Base-by-base conservation (phyloP, 2,113 vertebrate genomes). In the Muntiacus reevesi region DNA sequence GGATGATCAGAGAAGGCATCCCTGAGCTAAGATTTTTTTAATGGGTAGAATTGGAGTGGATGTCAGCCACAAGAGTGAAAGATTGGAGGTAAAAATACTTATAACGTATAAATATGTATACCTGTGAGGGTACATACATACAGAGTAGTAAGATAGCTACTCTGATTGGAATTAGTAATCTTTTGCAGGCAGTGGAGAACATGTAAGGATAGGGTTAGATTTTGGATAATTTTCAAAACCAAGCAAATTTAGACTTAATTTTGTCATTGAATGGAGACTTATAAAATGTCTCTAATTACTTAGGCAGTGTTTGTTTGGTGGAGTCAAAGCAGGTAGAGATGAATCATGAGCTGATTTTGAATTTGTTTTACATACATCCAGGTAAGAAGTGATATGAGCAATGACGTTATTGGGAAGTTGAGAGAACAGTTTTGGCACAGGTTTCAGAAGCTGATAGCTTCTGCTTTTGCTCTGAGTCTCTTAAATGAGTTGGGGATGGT, bases 221-320 rank as follows among this genome's bases (percentile, higher is more conserved):
- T 60, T 43, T 27, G 13, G 40, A 17, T 88, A 43, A 19, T 87
- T 74, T 91, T 91, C 33, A 88, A 83, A 90, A 82, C 13, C 79
- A 85, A 92, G 84, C 52, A 89, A 88, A 82, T 55, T 74, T 81
- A 85, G 33, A 33, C 45, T 86, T 96, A 79, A 78, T 85, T 96
- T 79, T 71, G 15, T 86, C 59, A 60, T 89, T 60, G 10, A 71
- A 19, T 92, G 64, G 16, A 78, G 83, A 87, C 23, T 59, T 9
- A 43, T 88, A 28, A 67, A 57, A 40, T 89, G 67, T 52, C 92
- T 59, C 92, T 96, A 43, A 40, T 87, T 47, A 50, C 78, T 13
- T 30, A 78, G 10, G 6, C 43, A 45, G 0, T 45, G 30, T 76
- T 28, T 83, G 47, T 57, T 40, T 52, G 50, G 64, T 81, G 11